Evolutionary conservation across 2,113 vertebrate species (phyloP).

Genomic region (Triplophysa tibetana): DNA sequence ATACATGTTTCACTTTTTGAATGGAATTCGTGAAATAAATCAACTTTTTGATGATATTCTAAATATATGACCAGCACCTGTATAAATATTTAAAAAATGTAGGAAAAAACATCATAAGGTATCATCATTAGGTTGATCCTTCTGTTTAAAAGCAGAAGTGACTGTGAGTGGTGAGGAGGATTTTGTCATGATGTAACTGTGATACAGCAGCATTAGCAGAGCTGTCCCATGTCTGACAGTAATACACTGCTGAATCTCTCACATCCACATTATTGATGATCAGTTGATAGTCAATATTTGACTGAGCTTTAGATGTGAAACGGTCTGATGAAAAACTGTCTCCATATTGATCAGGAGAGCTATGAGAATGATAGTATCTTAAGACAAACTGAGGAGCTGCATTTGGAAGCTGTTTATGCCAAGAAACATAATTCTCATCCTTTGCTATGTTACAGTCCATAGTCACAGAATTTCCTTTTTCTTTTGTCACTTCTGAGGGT

Average conservation of each 20-base stretch:
- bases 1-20: too few species aligned
- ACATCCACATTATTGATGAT: conserved; percentile 60
- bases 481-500: conserved; percentile 4
- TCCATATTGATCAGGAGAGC: conserved; percentile 15
- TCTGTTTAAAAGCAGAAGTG: conserved; percentile 34
- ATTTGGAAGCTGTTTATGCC: conserved; percentile 61
- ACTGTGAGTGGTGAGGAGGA: conserved; percentile 50
- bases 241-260: conserved; percentile 65
- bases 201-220: not conserved
- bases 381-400: conserved; percentile 42
- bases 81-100: too few species aligned
- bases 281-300: conserved; percentile 56
- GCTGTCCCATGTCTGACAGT: conserved; percentile 38
- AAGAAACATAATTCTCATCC: not conserved
- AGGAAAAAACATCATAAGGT: too few species aligned
- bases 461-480: conserved; percentile 1
- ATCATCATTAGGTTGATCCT: not conserved
- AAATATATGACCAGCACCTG: too few species aligned
- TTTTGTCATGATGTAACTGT: conserved; percentile 64
- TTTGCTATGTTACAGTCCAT: not conserved
- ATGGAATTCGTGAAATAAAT: too few species aligned
- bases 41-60: too few species aligned
- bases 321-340: conserved; percentile 32
- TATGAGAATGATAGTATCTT: accelerated
- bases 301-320: conserved; percentile 57